A percentile compares a stretch with the other conserved stretches of the same genome.
These are phyloP conservation scores for Sphaeramia orbicularis DNA, from an alignment of 2,797 vertebrate genomes.

Conservation along the genomic window DNA sequence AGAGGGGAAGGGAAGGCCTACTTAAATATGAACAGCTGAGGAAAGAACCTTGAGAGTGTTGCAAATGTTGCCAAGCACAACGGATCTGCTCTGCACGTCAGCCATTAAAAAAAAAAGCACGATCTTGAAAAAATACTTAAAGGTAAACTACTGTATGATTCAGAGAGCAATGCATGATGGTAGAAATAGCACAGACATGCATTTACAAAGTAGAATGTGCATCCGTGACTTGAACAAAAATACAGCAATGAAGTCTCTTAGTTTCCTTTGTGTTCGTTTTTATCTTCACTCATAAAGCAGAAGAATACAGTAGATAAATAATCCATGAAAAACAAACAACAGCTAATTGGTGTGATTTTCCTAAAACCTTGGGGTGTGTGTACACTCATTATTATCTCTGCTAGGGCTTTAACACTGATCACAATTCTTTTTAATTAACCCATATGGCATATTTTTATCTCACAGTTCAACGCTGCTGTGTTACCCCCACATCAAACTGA, in stretches of 20 bases:
- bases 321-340: conserved; percentile 68
- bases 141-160: not conserved
- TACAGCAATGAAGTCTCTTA: conserved; percentile 7
- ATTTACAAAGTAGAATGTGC: not conserved
- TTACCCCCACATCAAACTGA: conserved; percentile 35
- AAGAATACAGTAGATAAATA: conserved; percentile 63
- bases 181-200: not conserved
- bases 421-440: conserved; percentile 75
- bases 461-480: conserved; percentile 30
- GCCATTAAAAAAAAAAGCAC: conserved; percentile 8
- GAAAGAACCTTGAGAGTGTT: conserved; percentile 36
- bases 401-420: conserved; percentile 50
- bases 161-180: not conserved
- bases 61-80: conserved; percentile 2
- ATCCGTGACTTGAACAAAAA: conserved; percentile 10
- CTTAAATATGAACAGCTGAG: conserved; percentile 65
- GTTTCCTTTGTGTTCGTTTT: conserved; percentile 37
- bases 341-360: conserved; percentile 69
- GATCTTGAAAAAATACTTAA: conserved; percentile 4
- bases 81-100: conserved; percentile 6
- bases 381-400: conserved; percentile 69
- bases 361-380: conserved; percentile 38
- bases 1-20: conserved; percentile 29
- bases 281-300: conserved; percentile 43
- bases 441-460: conserved; percentile 63